Percentiles rank a stretch among this genome's conserved stretches.
These are phyloP conservation scores for Nansenia antarctica DNA, from an alignment of 2,113 vertebrate genomes.

Conservation along the genomic window DNA sequence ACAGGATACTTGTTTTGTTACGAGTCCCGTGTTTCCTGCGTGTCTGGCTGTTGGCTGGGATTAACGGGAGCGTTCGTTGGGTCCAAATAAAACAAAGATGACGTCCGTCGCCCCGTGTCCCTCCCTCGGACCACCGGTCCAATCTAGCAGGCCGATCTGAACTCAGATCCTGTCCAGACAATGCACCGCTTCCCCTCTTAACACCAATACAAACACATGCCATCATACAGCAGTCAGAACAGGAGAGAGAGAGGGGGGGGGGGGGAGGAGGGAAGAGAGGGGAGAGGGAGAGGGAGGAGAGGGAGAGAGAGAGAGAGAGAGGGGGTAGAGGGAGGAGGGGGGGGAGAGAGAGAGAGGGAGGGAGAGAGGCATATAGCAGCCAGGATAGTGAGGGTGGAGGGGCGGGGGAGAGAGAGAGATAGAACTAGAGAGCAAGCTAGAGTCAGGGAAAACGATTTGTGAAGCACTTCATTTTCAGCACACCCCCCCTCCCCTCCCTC, in stretches of 20 bases:
- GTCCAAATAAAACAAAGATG: slow-evolving; percentile 77
- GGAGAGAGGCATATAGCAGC: background rate
- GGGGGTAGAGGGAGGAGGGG: slow-evolving; percentile 30
- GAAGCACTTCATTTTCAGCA: slow-evolving; percentile 33
- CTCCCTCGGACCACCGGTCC: slow-evolving; percentile 53
- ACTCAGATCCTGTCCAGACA: slow-evolving; percentile 80
- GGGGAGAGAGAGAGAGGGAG: slow-evolving; percentile 33
- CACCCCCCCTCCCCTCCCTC: slow-evolving; percentile 7
- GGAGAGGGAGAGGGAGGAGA: background rate
- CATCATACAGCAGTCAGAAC: slow-evolving; percentile 49
- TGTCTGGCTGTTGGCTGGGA: slow-evolving; percentile 62
- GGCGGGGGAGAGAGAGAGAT: slow-evolving; percentile 9
- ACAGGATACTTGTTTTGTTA: slow-evolving; percentile 64
- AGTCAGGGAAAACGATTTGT: slow-evolving; percentile 37
- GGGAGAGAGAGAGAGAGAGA: slow-evolving; percentile 24
- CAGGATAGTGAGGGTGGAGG: background rate
- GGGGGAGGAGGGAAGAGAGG: slow-evolving; percentile 21
- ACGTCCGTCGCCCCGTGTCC: slow-evolving; percentile 52
- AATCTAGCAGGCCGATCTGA: slow-evolving; percentile 69
- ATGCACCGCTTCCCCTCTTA: slow-evolving; percentile 66
- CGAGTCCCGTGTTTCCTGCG: slow-evolving; percentile 66
- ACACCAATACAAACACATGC: slow-evolving; percentile 72
- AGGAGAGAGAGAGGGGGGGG: slow-evolving; percentile 29
- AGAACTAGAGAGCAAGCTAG: slow-evolving; percentile 12
- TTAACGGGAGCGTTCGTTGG: slow-evolving; percentile 56